phyloP scores from a whole-genome alignment of 2,797 vertebrate species.

The Ptychadena robeensis region DNA sequence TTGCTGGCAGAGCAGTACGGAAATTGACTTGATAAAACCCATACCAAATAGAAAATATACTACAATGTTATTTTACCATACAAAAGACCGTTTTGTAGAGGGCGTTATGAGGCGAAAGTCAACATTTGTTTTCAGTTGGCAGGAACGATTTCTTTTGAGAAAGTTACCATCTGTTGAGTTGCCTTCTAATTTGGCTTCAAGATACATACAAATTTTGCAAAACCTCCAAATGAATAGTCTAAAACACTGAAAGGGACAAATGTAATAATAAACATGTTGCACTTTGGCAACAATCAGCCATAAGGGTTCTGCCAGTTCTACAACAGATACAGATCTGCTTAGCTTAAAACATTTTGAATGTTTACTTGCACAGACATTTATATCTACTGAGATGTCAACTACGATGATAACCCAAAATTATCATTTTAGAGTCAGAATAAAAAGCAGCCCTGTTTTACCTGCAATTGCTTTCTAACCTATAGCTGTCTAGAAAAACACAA shows the following conservation, averaged over 20 bases:
- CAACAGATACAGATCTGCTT: too few species aligned
- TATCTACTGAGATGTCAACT: too few species aligned
- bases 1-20: neutral
- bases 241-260: neutral
- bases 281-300: too few species aligned
- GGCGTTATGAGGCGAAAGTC: neutral
- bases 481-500: too few species aligned
- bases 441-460: too few species aligned
- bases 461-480: too few species aligned
- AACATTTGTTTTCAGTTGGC: slow-evolving; percentile 16
- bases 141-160: slow-evolving; percentile 16
- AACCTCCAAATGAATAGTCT: slow-evolving; percentile 21
- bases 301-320: too few species aligned
- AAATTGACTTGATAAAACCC: neutral
- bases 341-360: too few species aligned
- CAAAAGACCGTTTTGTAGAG: neutral
- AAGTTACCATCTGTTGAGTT: slow-evolving; percentile 28
- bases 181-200: slow-evolving; percentile 5
- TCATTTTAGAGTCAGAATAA: too few species aligned
- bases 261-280: neutral
- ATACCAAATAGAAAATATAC: neutral
- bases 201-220: neutral
- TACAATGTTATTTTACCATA: slow-evolving; percentile 13
- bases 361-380: too few species aligned
- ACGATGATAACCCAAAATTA: too few species aligned